Conservation (phyloP, 2,797 vertebrate species). For the Crenichthys baileyi region DNA sequence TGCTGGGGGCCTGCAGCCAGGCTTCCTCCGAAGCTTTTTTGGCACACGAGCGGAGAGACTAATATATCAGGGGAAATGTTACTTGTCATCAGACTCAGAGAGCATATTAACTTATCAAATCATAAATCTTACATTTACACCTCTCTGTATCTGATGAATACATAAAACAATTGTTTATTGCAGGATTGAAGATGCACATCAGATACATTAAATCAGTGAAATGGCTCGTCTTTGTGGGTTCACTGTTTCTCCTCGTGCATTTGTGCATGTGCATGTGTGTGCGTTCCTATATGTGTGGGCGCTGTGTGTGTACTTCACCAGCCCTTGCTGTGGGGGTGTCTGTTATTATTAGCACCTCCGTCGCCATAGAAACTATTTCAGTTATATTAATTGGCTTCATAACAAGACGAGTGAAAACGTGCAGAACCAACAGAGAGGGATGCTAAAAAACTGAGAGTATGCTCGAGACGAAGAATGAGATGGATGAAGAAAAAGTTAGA, state of each 20-base stretch:
- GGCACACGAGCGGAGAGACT: not conserved
- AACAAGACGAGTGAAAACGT: constrained; percentile 73
- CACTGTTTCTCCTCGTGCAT: constrained; percentile 6
- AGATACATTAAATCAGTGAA: constrained; percentile 7
- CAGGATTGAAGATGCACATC: not conserved
- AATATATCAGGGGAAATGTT: not conserved
- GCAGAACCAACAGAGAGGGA: constrained; percentile 63
- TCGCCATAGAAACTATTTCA: constrained; percentile 83
- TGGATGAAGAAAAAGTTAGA: constrained; percentile 48
- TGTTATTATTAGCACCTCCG: constrained; percentile 83
- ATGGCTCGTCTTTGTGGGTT: constrained; percentile 15
- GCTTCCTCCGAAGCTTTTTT: not conserved
- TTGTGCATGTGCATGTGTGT: not conserved
- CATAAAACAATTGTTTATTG: not conserved
- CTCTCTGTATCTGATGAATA: not conserved
- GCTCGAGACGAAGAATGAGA: constrained; percentile 31
- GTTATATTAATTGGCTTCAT: constrained; percentile 81
- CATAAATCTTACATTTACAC: not conserved
- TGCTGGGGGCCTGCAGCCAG: not conserved
- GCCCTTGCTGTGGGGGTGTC: constrained; percentile 76
- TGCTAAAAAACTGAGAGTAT: constrained; percentile 38
- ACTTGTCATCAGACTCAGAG: not conserved
- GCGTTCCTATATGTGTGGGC: constrained; percentile 12
- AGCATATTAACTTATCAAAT: constrained; percentile 1
- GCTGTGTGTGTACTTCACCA: constrained; percentile 57